Conservation (phyloP, 2,113 vertebrate species). For the Asarcornis scutulata region DNA sequence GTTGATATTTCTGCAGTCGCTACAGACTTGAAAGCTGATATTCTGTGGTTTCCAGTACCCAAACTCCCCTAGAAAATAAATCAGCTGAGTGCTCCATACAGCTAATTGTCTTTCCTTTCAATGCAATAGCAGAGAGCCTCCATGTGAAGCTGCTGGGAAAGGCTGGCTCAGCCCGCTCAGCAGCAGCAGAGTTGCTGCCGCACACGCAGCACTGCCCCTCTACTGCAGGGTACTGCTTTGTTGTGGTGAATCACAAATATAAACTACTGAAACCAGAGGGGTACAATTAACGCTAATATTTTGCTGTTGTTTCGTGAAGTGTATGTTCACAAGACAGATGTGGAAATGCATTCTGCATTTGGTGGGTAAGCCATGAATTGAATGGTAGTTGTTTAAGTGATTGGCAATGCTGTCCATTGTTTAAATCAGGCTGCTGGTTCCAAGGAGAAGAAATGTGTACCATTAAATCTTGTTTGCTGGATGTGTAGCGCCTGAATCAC, state of each 20-base stretch:
- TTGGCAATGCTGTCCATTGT: background rate
- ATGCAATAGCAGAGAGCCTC: background rate
- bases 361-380: background rate
- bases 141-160: background rate
- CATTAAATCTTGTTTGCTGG: background rate
- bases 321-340: background rate
- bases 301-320: background rate
- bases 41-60: background rate
- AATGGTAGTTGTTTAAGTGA: background rate
- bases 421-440: background rate
- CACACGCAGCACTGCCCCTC: too few species aligned
- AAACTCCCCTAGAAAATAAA: background rate
- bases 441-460: fast-evolving
- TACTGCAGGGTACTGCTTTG: background rate
- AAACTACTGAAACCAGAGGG: background rate
- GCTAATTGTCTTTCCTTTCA: background rate
- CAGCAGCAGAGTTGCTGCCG: fast-evolving
- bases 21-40: background rate
- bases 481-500: background rate
- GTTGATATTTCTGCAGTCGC: background rate
- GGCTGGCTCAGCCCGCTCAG: background rate
- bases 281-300: fast-evolving
- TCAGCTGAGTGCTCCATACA: background rate
- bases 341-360: fast-evolving
- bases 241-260: background rate